A percentile compares a stretch with the other conserved stretches of the same genome.
phyloP scores from a whole-genome alignment of 2,113 vertebrate genomes.

The Tyrannus savana region DNA sequence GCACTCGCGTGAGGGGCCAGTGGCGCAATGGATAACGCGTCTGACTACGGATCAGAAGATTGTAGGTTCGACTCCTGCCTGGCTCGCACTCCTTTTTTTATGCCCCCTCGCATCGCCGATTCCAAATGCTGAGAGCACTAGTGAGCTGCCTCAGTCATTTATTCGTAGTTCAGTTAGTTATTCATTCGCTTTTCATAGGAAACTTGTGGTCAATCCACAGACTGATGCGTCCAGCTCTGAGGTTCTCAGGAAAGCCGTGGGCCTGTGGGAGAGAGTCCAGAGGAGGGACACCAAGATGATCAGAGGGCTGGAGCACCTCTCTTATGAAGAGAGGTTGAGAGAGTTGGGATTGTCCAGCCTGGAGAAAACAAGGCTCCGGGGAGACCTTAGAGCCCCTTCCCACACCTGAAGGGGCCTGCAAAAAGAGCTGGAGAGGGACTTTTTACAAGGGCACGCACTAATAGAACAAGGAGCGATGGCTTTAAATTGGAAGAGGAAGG shows the following conservation, averaged over 20 bases:
- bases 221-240: too few species aligned
- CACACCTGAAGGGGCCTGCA: not conserved
- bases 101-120: fast-evolving
- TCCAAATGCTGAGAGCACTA: too few species aligned
- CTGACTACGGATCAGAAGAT: constrained; percentile 78
- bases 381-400: not conserved
- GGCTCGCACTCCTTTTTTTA: not conserved
- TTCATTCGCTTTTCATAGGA: fast-evolving
- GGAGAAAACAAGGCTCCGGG: not conserved
- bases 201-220: not conserved
- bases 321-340: not conserved
- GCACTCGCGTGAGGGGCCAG: constrained; percentile 16
- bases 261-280: not conserved
- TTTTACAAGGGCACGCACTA: not conserved
- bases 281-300: not conserved
- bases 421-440: not conserved
- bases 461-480: not conserved
- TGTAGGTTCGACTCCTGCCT: constrained; percentile 74
- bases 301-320: not conserved
- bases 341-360: not conserved
- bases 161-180: not conserved
- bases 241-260: not conserved
- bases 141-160: fast-evolving
- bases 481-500: not conserved
- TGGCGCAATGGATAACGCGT: constrained; percentile 76